Conservation (phyloP, 2,113 vertebrate species). For the Ramphastos sulfuratus region DNA sequence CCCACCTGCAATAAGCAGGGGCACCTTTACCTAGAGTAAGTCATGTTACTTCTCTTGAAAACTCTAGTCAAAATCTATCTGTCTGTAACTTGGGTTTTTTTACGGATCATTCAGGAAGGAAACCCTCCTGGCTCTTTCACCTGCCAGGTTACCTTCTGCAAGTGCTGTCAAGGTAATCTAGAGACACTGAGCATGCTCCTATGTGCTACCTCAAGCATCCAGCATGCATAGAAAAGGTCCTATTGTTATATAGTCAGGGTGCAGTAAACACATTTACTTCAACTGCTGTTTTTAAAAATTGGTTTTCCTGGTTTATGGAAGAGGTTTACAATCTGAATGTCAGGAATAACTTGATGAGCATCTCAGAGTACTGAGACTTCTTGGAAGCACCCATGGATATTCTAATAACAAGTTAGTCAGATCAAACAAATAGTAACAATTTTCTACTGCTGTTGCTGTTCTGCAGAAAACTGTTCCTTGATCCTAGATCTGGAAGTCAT, state of each 20-base stretch:
- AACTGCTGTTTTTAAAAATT: background rate
- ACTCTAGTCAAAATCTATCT: background rate
- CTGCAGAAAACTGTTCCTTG: background rate
- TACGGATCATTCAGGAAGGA: background rate
- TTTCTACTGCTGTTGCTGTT: background rate
- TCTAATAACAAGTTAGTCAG: background rate
- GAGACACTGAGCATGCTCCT: background rate
- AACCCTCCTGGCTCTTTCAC: background rate
- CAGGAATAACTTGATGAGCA: background rate
- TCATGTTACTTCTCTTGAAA: background rate
- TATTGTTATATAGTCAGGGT: background rate
- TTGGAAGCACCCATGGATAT: background rate
- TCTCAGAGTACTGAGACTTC: background rate
- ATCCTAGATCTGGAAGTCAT: background rate
- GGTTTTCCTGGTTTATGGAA: background rate
- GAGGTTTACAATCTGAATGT: background rate
- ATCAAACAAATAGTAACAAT: background rate
- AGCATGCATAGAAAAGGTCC: background rate
- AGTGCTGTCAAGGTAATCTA: background rate
- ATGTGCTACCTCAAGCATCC: fast-evolving
- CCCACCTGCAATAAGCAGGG: too few relatives aligned
- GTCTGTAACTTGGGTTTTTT: background rate
- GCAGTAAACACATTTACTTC: background rate
- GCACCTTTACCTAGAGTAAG: too few relatives aligned
- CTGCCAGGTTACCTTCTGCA: background rate